A percentile compares a stretch with the other conserved stretches of the same genome.
These are phyloP conservation scores for Onychomys torridus DNA, from an alignment of 2,797 vertebrate species.

Conservation along the genomic window DNA sequence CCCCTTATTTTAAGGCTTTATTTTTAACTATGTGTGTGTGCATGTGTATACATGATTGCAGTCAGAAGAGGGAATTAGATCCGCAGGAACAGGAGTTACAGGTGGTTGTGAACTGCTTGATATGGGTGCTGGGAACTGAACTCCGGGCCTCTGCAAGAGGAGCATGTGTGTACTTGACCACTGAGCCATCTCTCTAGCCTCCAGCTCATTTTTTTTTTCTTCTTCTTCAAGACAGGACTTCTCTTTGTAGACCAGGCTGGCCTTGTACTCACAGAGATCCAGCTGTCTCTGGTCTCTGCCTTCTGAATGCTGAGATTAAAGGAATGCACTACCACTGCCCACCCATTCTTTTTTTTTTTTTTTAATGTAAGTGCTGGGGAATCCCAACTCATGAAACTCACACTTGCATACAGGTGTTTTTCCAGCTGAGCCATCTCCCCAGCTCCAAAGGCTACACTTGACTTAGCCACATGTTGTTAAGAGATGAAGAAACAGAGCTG, in stretches of 20 bases:
- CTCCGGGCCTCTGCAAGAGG: not conserved
- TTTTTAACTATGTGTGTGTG: not conserved
- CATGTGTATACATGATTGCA: not conserved
- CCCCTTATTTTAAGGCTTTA: not conserved
- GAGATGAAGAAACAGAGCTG: not conserved
- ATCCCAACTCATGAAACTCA: too few relatives aligned
- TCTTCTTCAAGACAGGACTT: not conserved
- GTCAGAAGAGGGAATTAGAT: not conserved
- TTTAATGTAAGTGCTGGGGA: not conserved
- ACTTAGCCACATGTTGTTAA: not conserved
- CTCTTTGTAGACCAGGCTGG: not conserved
- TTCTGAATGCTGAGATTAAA: not conserved
- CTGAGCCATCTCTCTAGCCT: not conserved
- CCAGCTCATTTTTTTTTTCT: not conserved
- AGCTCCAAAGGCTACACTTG: not conserved
- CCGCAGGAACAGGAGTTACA: too few relatives aligned
- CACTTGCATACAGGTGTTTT: not conserved
- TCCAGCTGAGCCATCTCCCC: not conserved
- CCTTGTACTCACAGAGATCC: not conserved
- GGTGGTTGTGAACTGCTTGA: not conserved
- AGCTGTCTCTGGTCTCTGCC: not conserved
- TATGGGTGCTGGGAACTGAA: not conserved
- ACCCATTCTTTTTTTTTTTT: not conserved
- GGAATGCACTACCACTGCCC: not conserved
- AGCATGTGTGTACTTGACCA: not conserved